These are phyloP conservation scores for Barnardius zonarius DNA, from an alignment of 2,113 vertebrate genomes.

Conservation along the genomic window DNA sequence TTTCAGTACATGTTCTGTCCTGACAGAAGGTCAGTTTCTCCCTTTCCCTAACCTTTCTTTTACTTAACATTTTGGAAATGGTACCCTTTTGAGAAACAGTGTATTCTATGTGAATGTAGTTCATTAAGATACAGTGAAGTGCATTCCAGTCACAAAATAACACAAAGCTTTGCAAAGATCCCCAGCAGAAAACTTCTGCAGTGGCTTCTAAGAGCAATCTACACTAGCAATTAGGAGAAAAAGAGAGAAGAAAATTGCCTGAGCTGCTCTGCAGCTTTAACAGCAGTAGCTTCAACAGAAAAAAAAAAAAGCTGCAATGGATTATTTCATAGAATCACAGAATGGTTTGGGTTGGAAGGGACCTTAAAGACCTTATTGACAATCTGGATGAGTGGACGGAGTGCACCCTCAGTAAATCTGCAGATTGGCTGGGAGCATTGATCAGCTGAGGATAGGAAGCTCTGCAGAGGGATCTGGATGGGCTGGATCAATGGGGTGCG, in stretches of 20 bases:
- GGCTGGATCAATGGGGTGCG: background rate
- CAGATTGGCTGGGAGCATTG: background rate
- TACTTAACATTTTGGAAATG: background rate
- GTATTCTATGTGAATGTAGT: rapidly evolving
- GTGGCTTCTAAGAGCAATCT: background rate
- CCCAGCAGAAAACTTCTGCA: background rate
- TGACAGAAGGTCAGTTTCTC: background rate
- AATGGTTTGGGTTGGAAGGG: background rate
- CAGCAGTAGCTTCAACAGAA: background rate
- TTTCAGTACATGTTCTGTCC: background rate
- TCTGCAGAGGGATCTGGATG: background rate
- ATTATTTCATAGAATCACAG: background rate
- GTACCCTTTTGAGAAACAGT: background rate
- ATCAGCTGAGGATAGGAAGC: background rate
- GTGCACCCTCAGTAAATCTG: background rate
- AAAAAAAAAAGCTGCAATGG: background rate
- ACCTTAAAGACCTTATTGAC: background rate
- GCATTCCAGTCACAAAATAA: background rate
- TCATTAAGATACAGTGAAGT: background rate
- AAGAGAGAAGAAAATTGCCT: background rate
- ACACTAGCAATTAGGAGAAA: background rate
- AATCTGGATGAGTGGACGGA: background rate
- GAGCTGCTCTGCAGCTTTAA: background rate
- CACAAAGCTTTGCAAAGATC: background rate
- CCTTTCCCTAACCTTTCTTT: background rate